These are phyloP conservation scores for Diorhabda sublineata DNA, from an alignment of 1,140 invertebrate species.

Conservation along the genomic window DNA sequence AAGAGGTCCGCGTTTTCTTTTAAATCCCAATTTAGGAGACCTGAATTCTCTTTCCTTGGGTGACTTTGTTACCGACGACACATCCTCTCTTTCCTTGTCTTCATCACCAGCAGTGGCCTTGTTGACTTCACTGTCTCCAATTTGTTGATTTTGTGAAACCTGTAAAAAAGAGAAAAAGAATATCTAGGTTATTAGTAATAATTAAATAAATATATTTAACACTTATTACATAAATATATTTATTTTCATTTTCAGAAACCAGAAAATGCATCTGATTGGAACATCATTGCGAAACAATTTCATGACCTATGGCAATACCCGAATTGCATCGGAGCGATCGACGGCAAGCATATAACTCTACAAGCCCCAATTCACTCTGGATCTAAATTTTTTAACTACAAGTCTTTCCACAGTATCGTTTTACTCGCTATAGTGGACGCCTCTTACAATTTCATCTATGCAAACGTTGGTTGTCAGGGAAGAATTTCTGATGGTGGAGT, in stretches of 20 bases:
- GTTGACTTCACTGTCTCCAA: background rate
- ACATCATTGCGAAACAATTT: slow-evolving; percentile 28
- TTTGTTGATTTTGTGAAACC: slow-evolving; percentile 3
- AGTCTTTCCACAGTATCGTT: slow-evolving; percentile 50
- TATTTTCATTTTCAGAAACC: background rate
- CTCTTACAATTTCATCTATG: no score
- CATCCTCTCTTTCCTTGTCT: no score
- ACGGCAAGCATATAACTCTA: slow-evolving; percentile 38
- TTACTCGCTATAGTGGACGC: no score
- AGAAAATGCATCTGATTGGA: slow-evolving; percentile 24
- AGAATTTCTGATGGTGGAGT: no score
- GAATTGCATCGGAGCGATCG: slow-evolving; percentile 28
- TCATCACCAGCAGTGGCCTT: background rate
- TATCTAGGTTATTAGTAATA: background rate
- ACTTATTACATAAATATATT: background rate
- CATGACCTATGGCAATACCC: slow-evolving; percentile 22
- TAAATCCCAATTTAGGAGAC: background rate
- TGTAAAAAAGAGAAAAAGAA: background rate
- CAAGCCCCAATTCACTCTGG: slow-evolving; percentile 45
- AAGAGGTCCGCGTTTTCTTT: background rate
- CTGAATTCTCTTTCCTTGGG: slow-evolving; percentile 1
- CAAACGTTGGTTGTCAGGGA: no score
- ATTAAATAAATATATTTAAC: background rate
- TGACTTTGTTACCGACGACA: background rate
- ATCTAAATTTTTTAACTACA: slow-evolving; percentile 52